A percentile compares a stretch with the other conserved stretches of the same genome.
These are phyloP conservation scores for Sussaba pulchella DNA, from an alignment of 2,888 invertebrate species.

Conservation along the genomic window DNA sequence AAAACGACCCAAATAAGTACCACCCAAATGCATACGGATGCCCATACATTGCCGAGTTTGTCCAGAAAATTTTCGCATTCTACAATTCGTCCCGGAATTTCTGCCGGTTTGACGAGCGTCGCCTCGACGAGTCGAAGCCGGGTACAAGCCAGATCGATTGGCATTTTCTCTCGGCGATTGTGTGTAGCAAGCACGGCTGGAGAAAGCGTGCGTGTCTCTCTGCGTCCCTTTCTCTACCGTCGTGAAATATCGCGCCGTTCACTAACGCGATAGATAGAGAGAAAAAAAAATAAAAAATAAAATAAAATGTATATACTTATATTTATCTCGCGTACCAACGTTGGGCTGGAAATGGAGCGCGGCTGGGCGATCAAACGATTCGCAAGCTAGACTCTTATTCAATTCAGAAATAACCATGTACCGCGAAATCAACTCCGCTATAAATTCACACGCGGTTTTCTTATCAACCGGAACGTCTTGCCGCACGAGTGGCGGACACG, in stretches of 20 bases:
- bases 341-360: not conserved
- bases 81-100: slow-evolving; percentile 3
- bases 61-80: slow-evolving; percentile 33
- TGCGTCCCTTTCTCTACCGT: slow-evolving; percentile 1
- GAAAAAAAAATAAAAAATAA: not conserved
- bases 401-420: not conserved
- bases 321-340: not conserved
- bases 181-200: not conserved
- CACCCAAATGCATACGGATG: too few species aligned
- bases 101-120: not conserved
- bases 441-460: not conserved
- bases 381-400: slow-evolving; percentile 6
- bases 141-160: slow-evolving; percentile 27
- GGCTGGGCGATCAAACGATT: not conserved
- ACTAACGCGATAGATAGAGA: not conserved
- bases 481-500: not conserved
- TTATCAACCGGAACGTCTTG: slow-evolving; percentile 13
- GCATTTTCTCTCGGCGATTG: slow-evolving; percentile 39
- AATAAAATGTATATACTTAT: not conserved
- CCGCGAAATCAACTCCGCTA: not conserved
- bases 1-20: too few species aligned
- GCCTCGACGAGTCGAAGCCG: slow-evolving; percentile 42
- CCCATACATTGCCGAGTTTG: slow-evolving; percentile 30
- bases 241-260: not conserved
- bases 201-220: slow-evolving; percentile 48